A percentile compares a stretch with the other conserved stretches of the same genome.
phyloP scores from a whole-genome alignment of 2,888 invertebrate genomes.

The Drosophila hamatofila region DNA sequence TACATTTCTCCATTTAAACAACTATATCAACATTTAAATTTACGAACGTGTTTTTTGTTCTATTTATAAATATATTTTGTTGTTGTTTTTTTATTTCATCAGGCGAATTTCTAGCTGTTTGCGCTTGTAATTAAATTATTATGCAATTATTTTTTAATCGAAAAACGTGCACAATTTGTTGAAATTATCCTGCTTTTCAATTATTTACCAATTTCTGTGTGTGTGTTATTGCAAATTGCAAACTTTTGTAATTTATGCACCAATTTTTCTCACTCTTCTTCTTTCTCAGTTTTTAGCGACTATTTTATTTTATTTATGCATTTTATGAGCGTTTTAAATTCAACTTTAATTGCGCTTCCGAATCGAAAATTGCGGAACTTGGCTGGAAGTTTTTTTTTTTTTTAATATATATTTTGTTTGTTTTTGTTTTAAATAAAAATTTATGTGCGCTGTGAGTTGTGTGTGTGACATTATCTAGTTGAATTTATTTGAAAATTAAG shows the following conservation, averaged over 20 bases:
- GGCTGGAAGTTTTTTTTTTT: constrained; percentile 3
- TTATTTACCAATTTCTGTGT: constrained; percentile 21
- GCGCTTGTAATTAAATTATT: constrained; percentile 44
- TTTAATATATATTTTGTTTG: background rate
- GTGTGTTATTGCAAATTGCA: constrained; percentile 15
- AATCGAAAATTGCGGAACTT: constrained; percentile 46
- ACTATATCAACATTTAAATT: background rate
- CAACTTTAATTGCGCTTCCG: constrained; percentile 48
- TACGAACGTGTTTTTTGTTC: constrained; percentile 24
- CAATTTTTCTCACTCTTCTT: constrained; percentile 10
- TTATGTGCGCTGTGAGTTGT: constrained; percentile 1
- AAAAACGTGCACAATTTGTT: constrained; percentile 33
- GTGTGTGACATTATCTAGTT: constrained; percentile 7
- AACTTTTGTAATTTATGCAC: constrained; percentile 42
- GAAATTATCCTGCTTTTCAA: constrained; percentile 30
- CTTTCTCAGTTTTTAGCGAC: constrained; percentile 15
- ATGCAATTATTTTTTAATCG: constrained; percentile 37
- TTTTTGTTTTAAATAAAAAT: constrained; percentile 13
- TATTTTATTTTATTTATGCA: constrained; percentile 41
- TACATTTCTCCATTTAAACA: constrained; percentile 11
- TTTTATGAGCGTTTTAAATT: constrained; percentile 46
- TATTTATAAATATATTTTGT: background rate
- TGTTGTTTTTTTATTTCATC: constrained; percentile 2
- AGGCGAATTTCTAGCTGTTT: constrained; percentile 1
- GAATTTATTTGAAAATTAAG: constrained; percentile 26